Evolutionary conservation across 2,888 invertebrate species (phyloP), one percentile per base, ranked within the genome.

Genomic region (Biston betularia): DNA sequence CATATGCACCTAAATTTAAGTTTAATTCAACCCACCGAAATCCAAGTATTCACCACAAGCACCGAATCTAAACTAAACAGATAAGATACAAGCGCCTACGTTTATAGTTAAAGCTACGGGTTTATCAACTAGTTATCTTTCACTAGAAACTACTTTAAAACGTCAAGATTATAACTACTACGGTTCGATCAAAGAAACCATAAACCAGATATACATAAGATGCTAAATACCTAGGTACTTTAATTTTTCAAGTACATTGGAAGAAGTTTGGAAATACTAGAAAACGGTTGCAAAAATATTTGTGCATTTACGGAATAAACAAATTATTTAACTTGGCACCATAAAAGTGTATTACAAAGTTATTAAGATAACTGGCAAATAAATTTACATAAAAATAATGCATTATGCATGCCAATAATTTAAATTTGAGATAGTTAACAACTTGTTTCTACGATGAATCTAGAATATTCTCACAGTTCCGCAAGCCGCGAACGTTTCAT

Each of bases 391-490:
- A 61, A 48, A 61, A 61, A 52, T 33, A 64, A 45, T 33, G 48
- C 14, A 44, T 24, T 35, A 35, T 52, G 50, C 12, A 54, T 40
- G 35, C 14, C 8, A 40, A 46, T 9, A 11, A 38, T 53, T 53
- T 52, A n/a, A 50, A n/a, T 14, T 35, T n/a, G n/a, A 50, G 52
- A 15, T 38, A 14, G 35, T 33, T 44, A 44, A 42, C 0, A 42
- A 10, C 11, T 12, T 12, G 45, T 8, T 60, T 59, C 49, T 6
- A 35, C 45, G 12, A 15, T 9, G 12, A 33, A 1, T 63, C 67
- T 68, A 50, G 67, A 68, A 63, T 8, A 34, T 64, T 64, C 68
- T 54, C 52, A 59, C n/a, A 52, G 57, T 61, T 65, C 61, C 53
- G n/a, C 61, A 57, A 33, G 45, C 40, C 34, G 33, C 40, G 44